Evolutionary conservation across 2,797 vertebrate genomes (phyloP).

Genomic region (Myotis daubentonii): DNA sequence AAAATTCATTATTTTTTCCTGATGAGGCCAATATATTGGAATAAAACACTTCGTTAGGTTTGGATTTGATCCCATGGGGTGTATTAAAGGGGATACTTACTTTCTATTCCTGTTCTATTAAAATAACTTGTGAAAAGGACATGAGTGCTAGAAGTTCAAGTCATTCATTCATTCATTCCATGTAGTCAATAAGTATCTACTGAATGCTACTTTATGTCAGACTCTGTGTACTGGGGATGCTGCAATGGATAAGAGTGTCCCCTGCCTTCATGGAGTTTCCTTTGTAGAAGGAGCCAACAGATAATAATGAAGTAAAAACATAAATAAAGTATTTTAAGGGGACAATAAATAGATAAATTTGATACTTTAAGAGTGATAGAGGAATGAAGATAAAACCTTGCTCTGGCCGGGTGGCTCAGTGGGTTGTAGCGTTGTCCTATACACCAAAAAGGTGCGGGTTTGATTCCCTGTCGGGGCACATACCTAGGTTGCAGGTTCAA

Average conservation of each 20-base stretch:
- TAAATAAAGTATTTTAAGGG: not conserved
- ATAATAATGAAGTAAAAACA: not conserved
- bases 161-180: not conserved
- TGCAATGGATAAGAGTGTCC: not conserved
- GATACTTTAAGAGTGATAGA: not conserved
- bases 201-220: not conserved
- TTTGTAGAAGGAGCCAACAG: not conserved
- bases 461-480: no score
- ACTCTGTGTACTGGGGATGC: not conserved
- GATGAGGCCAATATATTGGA: not conserved
- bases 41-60: not conserved
- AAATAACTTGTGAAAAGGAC: not conserved
- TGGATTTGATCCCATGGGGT: not conserved
- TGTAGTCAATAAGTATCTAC: not conserved
- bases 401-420: no score
- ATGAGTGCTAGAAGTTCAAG: not conserved
- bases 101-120: not conserved
- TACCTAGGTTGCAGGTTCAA: no score
- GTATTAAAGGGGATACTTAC: not conserved
- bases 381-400: not conserved
- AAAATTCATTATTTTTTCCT: constrained; percentile 20
- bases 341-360: not conserved
- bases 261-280: not conserved
- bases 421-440: no score
- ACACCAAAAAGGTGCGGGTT: no score